A percentile compares a stretch with the other conserved stretches of the same genome.
phyloP scores from a whole-genome alignment of 1,140 invertebrate genomes.

The Marisa cornuarietis region DNA sequence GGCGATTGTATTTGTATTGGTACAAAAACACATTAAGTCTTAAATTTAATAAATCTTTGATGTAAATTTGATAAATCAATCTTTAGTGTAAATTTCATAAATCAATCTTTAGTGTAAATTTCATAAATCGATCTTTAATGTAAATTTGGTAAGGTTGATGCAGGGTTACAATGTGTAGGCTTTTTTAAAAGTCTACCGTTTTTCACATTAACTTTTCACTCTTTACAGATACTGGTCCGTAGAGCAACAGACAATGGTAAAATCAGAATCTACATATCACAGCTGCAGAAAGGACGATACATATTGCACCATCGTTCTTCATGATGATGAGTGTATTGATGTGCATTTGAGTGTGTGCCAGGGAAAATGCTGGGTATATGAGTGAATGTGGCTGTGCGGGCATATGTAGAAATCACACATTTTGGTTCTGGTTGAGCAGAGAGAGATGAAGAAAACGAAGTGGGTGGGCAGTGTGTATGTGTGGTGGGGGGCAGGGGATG shows the following conservation, averaged over 20 bases:
- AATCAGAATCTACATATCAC: constrained; percentile 83
- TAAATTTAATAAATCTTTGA: background rate
- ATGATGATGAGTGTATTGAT: constrained; percentile 21
- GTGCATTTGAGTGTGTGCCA: background rate
- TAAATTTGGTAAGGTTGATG: background rate
- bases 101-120: background rate
- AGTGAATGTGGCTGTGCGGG: background rate
- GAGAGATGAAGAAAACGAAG: no score
- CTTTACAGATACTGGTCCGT: constrained; percentile 85
- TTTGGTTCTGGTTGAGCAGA: no score
- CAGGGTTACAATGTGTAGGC: background rate
- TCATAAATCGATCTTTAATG: background rate
- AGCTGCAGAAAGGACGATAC: constrained; percentile 87
- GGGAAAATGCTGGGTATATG: background rate
- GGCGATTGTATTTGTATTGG: no score
- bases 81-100: background rate
- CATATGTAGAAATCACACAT: no score
- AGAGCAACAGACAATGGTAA: constrained; percentile 83
- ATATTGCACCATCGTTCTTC: constrained; percentile 79
- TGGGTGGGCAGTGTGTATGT: no score
- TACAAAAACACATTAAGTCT: no score
- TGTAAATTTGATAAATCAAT: background rate
- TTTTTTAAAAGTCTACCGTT: background rate
- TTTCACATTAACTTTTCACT: background rate
- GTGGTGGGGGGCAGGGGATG: no score